Percentiles rank a stretch among this genome's conserved stretches.
Evolutionary conservation across 2,113 vertebrate genomes (phyloP).

Genomic region (Eretmochelys imbricata): DNA sequence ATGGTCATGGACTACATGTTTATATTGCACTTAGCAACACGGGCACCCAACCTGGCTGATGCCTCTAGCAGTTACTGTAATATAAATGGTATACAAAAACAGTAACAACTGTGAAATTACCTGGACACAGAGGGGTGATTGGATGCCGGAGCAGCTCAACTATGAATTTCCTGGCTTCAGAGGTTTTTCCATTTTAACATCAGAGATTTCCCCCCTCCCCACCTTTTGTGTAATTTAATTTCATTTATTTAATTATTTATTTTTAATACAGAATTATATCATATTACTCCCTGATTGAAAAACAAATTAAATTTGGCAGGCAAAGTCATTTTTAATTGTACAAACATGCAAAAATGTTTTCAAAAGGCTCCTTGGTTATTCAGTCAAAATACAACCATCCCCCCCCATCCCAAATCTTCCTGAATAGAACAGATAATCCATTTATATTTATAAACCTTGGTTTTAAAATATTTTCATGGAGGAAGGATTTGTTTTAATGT

Average conservation of each 20-base stretch:
- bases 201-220: not conserved
- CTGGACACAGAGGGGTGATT: constrained; percentile 9
- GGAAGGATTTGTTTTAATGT: constrained; percentile 41
- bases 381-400: not conserved
- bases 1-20: not conserved
- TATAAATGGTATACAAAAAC: constrained; percentile 41
- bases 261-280: constrained; percentile 63
- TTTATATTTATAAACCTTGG: constrained; percentile 53
- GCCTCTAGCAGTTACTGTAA: constrained; percentile 14
- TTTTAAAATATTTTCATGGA: constrained; percentile 25
- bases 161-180: constrained; percentile 45
- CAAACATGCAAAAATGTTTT: constrained; percentile 65
- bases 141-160: constrained; percentile 7
- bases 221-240: constrained; percentile 56
- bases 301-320: constrained; percentile 49
- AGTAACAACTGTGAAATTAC: not conserved
- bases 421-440: constrained; percentile 72
- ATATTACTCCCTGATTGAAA: constrained; percentile 45
- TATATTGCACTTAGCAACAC: not conserved
- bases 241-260: constrained; percentile 28
- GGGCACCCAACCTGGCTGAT: not conserved
- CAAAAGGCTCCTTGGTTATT: constrained; percentile 46
- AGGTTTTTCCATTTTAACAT: not conserved
- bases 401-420: too few species aligned
- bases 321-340: constrained; percentile 61